A percentile compares a stretch with the other conserved stretches of the same genome.
phyloP scores from a whole-genome alignment of 1,140 invertebrate species.

The Lycorma delicatula region DNA sequence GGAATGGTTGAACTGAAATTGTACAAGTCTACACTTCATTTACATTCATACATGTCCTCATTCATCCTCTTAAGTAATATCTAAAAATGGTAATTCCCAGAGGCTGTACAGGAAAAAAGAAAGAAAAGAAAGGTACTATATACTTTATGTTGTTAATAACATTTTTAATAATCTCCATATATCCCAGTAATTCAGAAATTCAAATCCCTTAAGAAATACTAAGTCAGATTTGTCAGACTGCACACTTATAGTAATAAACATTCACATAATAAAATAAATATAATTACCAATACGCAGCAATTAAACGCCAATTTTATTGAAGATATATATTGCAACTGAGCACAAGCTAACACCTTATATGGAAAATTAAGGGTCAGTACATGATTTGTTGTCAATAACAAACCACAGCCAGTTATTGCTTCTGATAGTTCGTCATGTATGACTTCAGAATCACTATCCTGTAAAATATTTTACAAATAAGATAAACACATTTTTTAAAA shows the following conservation, averaged over 20 bases:
- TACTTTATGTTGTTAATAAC: not conserved
- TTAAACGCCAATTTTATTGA: conserved; percentile 54
- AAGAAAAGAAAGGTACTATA: not conserved
- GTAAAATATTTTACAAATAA: conserved; percentile 22
- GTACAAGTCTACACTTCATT: no score
- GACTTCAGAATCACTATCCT: conserved; percentile 19
- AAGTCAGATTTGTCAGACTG: not conserved
- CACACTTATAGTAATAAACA: not conserved
- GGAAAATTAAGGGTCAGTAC: conserved; percentile 47
- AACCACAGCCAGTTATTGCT: conserved; percentile 50
- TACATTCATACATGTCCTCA: no score
- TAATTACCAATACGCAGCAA: conserved; percentile 59
- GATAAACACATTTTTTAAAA: no score
- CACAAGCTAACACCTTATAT: conserved; percentile 38
- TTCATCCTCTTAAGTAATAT: no score
- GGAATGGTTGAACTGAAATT: no score
- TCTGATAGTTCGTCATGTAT: conserved; percentile 40
- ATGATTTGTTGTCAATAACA: conserved; percentile 56
- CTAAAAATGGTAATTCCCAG: no score
- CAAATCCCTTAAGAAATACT: not conserved
- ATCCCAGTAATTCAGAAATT: not conserved
- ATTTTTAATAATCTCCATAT: not conserved
- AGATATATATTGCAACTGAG: conserved; percentile 52
- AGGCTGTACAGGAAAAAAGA: no score
- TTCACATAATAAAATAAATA: not conserved